These are phyloP conservation scores for Megalops cyprinoides DNA, from an alignment of 2,797 vertebrate genomes.

Conservation along the genomic window DNA sequence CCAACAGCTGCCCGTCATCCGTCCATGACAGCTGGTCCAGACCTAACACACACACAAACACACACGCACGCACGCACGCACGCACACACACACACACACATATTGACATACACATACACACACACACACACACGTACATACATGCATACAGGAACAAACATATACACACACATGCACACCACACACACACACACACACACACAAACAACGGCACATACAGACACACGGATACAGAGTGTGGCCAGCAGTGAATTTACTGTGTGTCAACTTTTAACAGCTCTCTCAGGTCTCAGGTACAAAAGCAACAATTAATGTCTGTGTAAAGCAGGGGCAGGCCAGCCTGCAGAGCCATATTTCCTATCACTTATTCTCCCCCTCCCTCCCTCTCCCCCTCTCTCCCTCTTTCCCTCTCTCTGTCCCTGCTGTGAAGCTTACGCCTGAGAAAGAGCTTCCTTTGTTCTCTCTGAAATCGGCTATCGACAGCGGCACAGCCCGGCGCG, in stretches of 20 bases:
- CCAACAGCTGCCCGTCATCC: slow-evolving; percentile 93
- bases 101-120: neutral
- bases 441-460: neutral
- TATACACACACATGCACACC: slow-evolving; percentile 6
- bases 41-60: slow-evolving; percentile 68
- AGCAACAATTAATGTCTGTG: neutral
- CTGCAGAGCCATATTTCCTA: neutral
- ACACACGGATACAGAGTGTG: neutral
- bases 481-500: neutral
- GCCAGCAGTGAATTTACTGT: neutral
- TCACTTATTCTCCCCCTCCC: neutral
- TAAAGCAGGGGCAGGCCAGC: neutral
- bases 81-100: neutral
- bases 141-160: slow-evolving; percentile 27
- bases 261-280: neutral
- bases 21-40: slow-evolving; percentile 92
- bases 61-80: neutral
- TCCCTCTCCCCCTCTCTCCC: neutral
- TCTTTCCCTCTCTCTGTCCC: neutral
- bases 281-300: slow-evolving; percentile 4
- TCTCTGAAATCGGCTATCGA: neutral
- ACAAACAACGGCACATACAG: neutral
- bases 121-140: neutral
- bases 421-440: neutral
- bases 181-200: neutral